Base-by-base conservation (phyloP, 2,888 invertebrate species). In the Bombyx huttoni region DNA sequence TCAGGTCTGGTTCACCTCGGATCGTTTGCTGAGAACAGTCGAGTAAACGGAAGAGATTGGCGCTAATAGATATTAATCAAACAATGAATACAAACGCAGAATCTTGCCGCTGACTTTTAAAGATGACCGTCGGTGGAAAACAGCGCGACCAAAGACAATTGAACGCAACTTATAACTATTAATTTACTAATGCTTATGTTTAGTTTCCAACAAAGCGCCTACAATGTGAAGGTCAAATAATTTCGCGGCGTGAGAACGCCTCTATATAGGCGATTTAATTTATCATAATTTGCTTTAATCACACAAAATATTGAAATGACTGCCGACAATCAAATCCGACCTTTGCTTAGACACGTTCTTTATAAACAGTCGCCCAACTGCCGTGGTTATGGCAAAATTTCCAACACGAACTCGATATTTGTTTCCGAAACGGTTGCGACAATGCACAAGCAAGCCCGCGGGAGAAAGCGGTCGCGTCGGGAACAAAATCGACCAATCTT, bases 311-410 rank as follows among this genome's bases (percentile, higher is more conserved):
- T 87, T 85, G 80, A 87, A 87, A 87, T 84, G 79, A 81, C 83
- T 81, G 78, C 74, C 79, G 72, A 83, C 82, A 86, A 88, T 87
- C 87, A 87, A 82, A 86, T 84, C 68, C 85, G 84, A 88, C 88
- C 87, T 88, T 88, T 87, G 78, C 80, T 75, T 69, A 84, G 81
- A 84, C 84, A 87, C 84, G 84, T 84, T 85, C 79, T 81, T 85
- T 85, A 84, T 87, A 85, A 83, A 86, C 82, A 84, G 85, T 85
- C 82, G 78, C 85, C 82, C 82, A 78, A 82, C 77, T 79, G 78
- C 80, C 63, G 63, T 78, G 71, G 78, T 81, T 81, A 81, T 86
- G 83, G 80, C 81, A 75, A 85, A 86, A 86, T 86, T 85, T 84
- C 83, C 82, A 86, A 81, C 77, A 82, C 83, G 74, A 83, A 24